Evolutionary conservation across 2,797 vertebrate species (phyloP).

Genomic region (Rachycentron canadum): DNA sequence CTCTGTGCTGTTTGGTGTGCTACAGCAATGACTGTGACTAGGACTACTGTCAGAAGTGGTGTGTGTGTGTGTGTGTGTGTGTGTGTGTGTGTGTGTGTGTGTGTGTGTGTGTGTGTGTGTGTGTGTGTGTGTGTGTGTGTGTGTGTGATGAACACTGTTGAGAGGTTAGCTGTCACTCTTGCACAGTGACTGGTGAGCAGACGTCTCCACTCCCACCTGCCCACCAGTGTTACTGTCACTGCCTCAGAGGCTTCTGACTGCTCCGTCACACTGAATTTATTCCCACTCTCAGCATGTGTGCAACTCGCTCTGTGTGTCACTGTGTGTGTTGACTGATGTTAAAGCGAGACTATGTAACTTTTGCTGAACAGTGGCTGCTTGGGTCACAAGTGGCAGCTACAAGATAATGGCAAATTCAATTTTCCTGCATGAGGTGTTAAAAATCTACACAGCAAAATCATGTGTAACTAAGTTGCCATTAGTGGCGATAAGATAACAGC

Average conservation of each 20-base stretch:
- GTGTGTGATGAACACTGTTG: slow-evolving; percentile 3
- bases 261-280: slow-evolving; percentile 69
- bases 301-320: slow-evolving; percentile 19
- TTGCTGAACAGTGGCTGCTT: slow-evolving; percentile 6
- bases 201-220: slow-evolving; percentile 73
- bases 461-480: neutral
- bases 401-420: slow-evolving; percentile 1
- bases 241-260: slow-evolving; percentile 72
- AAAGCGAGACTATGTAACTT: slow-evolving; percentile 3
- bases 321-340: slow-evolving; percentile 21
- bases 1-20: slow-evolving; percentile 26
- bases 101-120: slow-evolving; percentile 22
- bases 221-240: slow-evolving; percentile 69
- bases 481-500: too few relatives aligned
- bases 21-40: slow-evolving; percentile 3
- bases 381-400: slow-evolving; percentile 23
- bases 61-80: slow-evolving; percentile 30
- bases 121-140: slow-evolving; percentile 28
- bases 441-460: too few relatives aligned
- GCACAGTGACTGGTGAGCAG: slow-evolving; percentile 65
- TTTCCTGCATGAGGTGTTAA: neutral
- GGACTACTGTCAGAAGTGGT: slow-evolving; percentile 7
- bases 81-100: slow-evolving; percentile 17
- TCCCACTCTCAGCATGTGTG: slow-evolving; percentile 52
- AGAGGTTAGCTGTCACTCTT: slow-evolving; percentile 64